A percentile compares a stretch with the other conserved stretches of the same genome.
phyloP scores from a whole-genome alignment of 2,113 vertebrate species.

The Corapipo altera region DNA sequence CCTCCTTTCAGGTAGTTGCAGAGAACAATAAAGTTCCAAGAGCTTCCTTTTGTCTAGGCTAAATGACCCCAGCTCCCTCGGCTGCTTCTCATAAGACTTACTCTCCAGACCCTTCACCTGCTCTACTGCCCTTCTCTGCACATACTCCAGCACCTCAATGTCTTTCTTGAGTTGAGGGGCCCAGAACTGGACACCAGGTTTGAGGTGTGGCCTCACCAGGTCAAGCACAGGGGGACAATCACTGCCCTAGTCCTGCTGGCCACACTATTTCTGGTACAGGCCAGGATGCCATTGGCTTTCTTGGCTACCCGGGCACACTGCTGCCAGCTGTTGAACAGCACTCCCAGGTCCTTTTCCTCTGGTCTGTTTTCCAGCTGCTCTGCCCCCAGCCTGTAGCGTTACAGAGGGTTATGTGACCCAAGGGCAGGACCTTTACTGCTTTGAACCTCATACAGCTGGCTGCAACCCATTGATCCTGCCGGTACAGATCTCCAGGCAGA shows the following conservation, averaged over 20 bases:
- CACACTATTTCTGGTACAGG: background rate
- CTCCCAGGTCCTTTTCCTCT: background rate
- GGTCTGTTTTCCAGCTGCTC: background rate
- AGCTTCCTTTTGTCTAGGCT: background rate
- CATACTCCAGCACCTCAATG: accelerated
- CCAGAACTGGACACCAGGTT: background rate
- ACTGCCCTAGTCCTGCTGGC: background rate
- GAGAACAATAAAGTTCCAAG: background rate
- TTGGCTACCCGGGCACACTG: background rate
- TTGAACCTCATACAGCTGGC: background rate
- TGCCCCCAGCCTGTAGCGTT: accelerated
- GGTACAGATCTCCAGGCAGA: background rate
- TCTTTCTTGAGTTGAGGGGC: background rate
- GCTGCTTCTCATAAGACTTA: background rate
- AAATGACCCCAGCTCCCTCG: background rate
- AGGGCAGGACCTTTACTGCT: background rate
- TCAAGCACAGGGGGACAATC: background rate
- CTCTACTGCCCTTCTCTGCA: background rate
- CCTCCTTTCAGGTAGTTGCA: background rate
- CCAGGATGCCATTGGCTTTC: background rate
- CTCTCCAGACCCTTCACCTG: background rate
- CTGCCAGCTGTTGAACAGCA: accelerated
- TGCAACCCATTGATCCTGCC: background rate
- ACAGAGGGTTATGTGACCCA: background rate
- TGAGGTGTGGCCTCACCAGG: background rate